Conservation (phyloP, 2,113 vertebrate species). For the Barnardius zonarius region DNA sequence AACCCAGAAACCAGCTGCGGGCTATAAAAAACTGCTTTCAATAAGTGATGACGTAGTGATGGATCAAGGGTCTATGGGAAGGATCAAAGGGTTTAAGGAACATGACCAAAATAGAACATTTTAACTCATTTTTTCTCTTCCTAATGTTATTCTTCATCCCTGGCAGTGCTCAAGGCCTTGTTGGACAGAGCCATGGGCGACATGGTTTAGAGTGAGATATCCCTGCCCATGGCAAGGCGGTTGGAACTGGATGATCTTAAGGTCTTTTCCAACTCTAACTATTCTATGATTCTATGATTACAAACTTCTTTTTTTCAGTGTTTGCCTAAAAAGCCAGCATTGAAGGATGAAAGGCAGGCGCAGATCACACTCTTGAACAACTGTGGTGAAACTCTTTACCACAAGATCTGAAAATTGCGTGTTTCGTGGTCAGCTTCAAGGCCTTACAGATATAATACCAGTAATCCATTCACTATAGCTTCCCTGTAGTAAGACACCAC, state of each 20-base stretch:
- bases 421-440: neutral
- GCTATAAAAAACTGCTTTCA: neutral
- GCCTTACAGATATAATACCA: neutral
- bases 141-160: neutral
- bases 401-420: neutral
- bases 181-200: no score
- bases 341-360: neutral
- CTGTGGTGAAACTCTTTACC: neutral
- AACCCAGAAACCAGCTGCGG: slow-evolving; percentile 15
- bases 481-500: neutral
- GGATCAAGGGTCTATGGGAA: slow-evolving; percentile 35
- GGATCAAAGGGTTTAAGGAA: slow-evolving; percentile 39
- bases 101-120: slow-evolving; percentile 26
- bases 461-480: neutral
- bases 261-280: no score
- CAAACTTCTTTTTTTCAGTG: neutral
- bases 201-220: no score
- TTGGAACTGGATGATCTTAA: no score
- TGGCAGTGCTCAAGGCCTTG: no score
- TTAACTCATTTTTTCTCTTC: neutral
- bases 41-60: neutral
- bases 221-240: no score
- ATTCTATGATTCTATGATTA: neutral
- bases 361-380: neutral
- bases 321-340: neutral